Conservation (phyloP, 1,140 invertebrate species). For the Bicyclus anynana region DNA sequence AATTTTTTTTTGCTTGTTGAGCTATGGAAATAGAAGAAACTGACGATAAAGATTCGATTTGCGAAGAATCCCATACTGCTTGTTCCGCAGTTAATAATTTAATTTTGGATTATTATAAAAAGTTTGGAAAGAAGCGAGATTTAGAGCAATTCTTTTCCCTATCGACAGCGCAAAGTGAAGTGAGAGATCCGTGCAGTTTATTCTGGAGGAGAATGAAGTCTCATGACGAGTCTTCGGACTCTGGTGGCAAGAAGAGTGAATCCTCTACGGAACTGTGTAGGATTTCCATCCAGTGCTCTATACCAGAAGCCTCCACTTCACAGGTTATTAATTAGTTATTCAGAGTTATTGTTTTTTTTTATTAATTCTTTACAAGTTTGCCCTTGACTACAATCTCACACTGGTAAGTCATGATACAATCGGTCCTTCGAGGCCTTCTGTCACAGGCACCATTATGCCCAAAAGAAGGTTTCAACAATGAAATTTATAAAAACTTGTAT, state of each 20-base stretch:
- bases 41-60: constrained; percentile 10
- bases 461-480: no score
- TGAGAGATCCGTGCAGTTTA: constrained; percentile 49
- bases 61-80: constrained; percentile 33
- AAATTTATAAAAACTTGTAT: no score
- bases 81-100: constrained; percentile 46
- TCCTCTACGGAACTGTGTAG: constrained; percentile 63
- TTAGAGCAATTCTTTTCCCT: constrained; percentile 71
- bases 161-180: constrained; percentile 57
- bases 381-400: no score
- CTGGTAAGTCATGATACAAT: no score
- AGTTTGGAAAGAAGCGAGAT: constrained; percentile 68
- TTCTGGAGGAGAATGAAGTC: constrained; percentile 70
- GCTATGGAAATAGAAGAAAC: constrained; percentile 28
- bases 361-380: no score
- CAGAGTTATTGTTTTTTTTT: no score
- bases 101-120: constrained; percentile 70
- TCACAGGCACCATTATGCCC: no score
- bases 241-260: constrained; percentile 55
- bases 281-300: constrained; percentile 61
- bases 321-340: constrained; percentile 30
- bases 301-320: constrained; percentile 42
- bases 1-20: constrained; percentile 3
- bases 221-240: constrained; percentile 61
- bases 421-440: no score